Base-by-base conservation (phyloP, 2,797 vertebrate genomes). In the Rhabdomys pumilio region DNA sequence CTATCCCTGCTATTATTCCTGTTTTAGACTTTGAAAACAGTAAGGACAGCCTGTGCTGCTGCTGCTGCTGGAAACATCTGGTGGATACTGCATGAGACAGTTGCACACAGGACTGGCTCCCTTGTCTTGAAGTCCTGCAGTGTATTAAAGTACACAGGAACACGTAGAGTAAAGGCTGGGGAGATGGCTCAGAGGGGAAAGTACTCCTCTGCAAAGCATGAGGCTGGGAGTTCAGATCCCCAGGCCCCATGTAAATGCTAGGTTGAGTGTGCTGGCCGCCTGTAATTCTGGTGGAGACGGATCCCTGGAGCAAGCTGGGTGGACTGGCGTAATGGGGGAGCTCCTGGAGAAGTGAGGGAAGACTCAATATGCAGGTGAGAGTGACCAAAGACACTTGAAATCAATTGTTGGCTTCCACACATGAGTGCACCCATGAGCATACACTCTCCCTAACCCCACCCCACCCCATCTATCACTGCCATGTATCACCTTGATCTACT, bases 21-120 rank as follows among this genome's bases (percentile, higher is more conserved):
- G 38, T 47, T 50, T 3, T 41, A 19, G 93, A 88, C 77, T 9
- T 44, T 34, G 57, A 88, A 89, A 92, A 87, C 38, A 73, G 19
- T 65, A 75, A 31, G 34, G 90, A 84, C 24, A 57, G 15, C 59
- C 69, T 79, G n/a, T 53, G 14, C 13, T 67, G 55, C 44, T 91
- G 55, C 44, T 91, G 0, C 44, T 91, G 77, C 26, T 72, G 0
- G 73, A 80, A 85, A 91, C 53, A 19, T 17, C 86, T 38, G 55
- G 41, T 67, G 13, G 72, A 72, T 50, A 29, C 26, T 50, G 75
- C 69, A 67, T 63, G 38, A 84, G 81, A 93, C 3, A 50, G 75
- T 83, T 91, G 57, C 57, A 47, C 57, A 75, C 63, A 93, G 69
- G 55, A 50, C 41, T 47, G 94, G 73, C 44, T 69, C 67, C 67